Evolutionary conservation across 2,113 vertebrate species (phyloP).

Genomic region (Siniperca chuatsi): DNA sequence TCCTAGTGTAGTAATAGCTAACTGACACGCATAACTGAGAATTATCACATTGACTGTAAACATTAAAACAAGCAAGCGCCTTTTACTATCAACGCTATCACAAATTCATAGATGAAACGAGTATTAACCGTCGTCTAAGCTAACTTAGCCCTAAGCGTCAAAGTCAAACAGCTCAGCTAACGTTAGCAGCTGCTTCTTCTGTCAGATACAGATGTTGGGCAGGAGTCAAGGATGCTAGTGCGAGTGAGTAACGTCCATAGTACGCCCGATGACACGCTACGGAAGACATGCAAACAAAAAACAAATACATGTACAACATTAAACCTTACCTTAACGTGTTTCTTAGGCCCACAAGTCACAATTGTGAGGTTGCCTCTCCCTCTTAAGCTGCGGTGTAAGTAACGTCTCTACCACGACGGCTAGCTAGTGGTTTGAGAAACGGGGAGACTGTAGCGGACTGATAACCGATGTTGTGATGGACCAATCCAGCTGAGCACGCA

Average conservation of each 20-base stretch:
- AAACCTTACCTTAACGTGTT: constrained; percentile 52
- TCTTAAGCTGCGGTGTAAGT: constrained; percentile 19
- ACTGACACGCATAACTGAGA: background rate
- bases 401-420: constrained; percentile 15
- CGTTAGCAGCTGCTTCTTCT: constrained; percentile 71
- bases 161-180: constrained; percentile 56
- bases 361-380: background rate
- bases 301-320: background rate
- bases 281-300: background rate
- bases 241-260: background rate
- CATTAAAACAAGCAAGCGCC: background rate
- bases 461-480: constrained; percentile 43
- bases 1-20: background rate
- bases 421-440: constrained; percentile 50
- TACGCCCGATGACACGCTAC: background rate
- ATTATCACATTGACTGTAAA: background rate
- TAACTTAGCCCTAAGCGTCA: constrained; percentile 33
- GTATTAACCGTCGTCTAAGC: constrained; percentile 9
- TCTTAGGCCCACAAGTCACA: background rate
- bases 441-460: constrained; percentile 18
- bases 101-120: background rate
- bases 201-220: constrained; percentile 74
- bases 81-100: background rate
- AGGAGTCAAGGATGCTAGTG: constrained; percentile 50
- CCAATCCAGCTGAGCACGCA: constrained; percentile 56